Conservation (phyloP, 2,113 vertebrate genomes). For the Prinia subflava region DNA sequence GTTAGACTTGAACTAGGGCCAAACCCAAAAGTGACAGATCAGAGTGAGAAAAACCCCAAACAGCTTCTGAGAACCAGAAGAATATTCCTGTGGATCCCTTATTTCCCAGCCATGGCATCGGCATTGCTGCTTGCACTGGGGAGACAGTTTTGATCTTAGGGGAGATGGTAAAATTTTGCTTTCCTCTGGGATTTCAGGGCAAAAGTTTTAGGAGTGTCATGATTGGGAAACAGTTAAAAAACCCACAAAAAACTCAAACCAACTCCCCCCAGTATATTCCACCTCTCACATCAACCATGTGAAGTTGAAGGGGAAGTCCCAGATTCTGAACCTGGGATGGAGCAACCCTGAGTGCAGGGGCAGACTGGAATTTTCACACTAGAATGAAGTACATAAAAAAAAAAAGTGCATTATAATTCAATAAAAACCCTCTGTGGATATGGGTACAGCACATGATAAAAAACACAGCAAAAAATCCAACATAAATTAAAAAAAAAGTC, state of each 20-base stretch:
- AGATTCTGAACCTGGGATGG: not conserved
- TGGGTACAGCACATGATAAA: not conserved
- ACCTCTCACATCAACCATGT: not conserved
- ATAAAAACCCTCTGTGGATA: not conserved
- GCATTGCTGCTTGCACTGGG: fast-evolving
- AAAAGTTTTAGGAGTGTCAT: not conserved
- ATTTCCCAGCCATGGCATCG: not conserved
- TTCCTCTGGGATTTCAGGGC: not conserved
- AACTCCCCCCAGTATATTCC: not conserved
- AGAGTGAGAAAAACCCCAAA: not conserved
- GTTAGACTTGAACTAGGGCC: not conserved
- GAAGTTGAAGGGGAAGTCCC: not conserved
- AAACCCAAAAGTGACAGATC: not conserved
- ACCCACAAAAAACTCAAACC: not conserved
- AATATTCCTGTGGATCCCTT: not conserved
- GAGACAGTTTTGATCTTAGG: fast-evolving
- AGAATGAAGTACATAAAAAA: not conserved
- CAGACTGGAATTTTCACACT: not conserved
- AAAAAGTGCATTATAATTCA: not conserved
- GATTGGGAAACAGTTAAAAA: not conserved
- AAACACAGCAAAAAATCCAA: not conserved
- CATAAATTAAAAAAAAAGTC: no score
- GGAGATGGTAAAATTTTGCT: not conserved
- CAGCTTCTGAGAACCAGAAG: not conserved
- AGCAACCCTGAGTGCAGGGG: not conserved